phyloP scores from a whole-genome alignment of 2,113 vertebrate species.

The Gobius niger region DNA sequence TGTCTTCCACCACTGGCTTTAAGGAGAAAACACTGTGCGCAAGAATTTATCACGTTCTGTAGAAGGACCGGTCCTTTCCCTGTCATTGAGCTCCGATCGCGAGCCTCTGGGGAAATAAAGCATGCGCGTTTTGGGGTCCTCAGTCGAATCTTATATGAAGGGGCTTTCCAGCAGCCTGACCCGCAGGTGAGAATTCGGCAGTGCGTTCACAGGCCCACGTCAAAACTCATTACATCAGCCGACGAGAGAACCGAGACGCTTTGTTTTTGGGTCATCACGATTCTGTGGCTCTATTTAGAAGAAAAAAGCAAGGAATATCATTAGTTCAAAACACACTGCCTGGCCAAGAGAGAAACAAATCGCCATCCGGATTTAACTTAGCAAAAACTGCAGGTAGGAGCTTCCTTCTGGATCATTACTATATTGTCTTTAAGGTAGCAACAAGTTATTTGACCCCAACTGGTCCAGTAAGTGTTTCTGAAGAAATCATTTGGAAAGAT shows the following conservation, averaged over 20 bases:
- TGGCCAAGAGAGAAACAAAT: constrained; percentile 30
- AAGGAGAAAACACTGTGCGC: neutral
- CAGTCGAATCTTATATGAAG: constrained; percentile 6
- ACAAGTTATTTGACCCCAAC: too few species aligned
- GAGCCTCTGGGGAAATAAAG: constrained; percentile 17
- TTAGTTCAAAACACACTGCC: too few species aligned
- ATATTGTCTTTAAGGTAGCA: too few species aligned
- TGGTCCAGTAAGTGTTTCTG: too few species aligned
- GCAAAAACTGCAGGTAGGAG: too few species aligned
- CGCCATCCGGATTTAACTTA: neutral
- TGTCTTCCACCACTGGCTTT: too few species aligned
- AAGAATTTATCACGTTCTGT: neutral
- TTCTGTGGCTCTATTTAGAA: neutral
- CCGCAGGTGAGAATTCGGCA: constrained; percentile 20
- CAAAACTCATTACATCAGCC: constrained; percentile 40
- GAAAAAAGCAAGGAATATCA: too few species aligned
- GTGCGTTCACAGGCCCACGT: constrained; percentile 20
- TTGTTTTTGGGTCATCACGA: constrained; percentile 23
- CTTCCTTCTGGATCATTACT: too few species aligned
- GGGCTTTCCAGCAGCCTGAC: constrained; percentile 26
- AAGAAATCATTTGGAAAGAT: too few species aligned
- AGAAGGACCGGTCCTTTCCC: constrained; percentile 35
- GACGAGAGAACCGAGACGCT: constrained; percentile 17
- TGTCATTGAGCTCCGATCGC: constrained; percentile 17
- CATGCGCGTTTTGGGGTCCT: constrained; percentile 16